Conservation (phyloP, 2,888 invertebrate genomes). For the Aporophyla lueneburgensis region DNA sequence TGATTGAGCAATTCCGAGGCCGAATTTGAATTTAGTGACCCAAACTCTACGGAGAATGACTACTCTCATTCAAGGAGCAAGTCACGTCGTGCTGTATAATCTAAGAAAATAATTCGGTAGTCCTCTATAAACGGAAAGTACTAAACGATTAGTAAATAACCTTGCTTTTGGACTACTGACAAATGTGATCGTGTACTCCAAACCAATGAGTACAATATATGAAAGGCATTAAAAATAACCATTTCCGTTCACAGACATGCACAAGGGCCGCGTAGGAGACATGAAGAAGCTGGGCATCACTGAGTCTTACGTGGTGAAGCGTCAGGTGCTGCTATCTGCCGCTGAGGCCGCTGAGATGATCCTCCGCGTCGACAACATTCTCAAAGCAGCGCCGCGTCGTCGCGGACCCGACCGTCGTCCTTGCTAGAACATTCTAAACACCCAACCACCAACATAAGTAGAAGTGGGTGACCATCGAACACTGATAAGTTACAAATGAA, state of each 20-base stretch:
- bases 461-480: conserved; percentile 50
- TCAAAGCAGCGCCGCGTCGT: conserved; percentile 97
- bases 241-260: conserved; percentile 93
- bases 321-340: conserved; percentile 98
- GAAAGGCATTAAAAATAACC: background rate
- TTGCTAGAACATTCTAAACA: conserved; percentile 89
- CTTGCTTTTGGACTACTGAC: no score
- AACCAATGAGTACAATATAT: background rate
- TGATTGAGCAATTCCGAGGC: no score
- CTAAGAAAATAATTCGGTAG: background rate
- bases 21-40: no score
- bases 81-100: no score
- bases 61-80: no score
- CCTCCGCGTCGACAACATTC: conserved; percentile 98
- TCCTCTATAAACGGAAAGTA: background rate
- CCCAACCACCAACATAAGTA: conserved; percentile 35
- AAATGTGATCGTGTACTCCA: no score
- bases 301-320: conserved; percentile 99
- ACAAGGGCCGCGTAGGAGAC: conserved; percentile 96
- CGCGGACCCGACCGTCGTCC: conserved; percentile 96
- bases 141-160: background rate
- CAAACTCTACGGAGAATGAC: no score
- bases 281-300: conserved; percentile 98
- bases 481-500: conserved; percentile 42
- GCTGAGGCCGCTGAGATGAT: conserved; percentile 99